Evolutionary conservation across 2,113 vertebrate species (phyloP).

Genomic region (Spilogale gracilis): DNA sequence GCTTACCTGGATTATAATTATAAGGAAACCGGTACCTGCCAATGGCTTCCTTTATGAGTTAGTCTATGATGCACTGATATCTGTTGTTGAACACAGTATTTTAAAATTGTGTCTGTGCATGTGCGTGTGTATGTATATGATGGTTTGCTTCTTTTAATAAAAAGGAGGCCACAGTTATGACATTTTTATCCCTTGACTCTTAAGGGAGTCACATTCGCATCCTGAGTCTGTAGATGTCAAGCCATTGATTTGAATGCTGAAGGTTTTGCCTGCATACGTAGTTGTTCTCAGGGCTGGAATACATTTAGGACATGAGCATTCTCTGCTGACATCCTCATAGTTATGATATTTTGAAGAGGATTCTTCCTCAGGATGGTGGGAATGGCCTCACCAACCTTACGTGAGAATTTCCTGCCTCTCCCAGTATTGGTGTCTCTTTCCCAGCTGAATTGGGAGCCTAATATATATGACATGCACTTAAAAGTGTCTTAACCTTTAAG

Average conservation of each 20-base stretch:
- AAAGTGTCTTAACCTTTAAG: neutral
- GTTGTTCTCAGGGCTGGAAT: neutral
- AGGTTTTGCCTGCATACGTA: neutral
- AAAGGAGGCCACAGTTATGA: neutral
- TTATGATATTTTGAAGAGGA: neutral
- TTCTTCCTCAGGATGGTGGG: neutral
- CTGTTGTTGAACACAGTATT: neutral
- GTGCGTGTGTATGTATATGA: neutral
- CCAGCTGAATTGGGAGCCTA: neutral
- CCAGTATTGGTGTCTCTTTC: neutral
- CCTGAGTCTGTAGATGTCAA: neutral
- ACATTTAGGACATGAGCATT: neutral
- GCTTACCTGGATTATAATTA: slow-evolving; percentile 58
- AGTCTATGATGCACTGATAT: neutral
- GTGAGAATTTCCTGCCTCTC: neutral
- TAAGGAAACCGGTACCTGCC: slow-evolving; percentile 25
- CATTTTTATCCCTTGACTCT: neutral
- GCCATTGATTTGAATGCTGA: neutral
- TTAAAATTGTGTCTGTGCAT: neutral
- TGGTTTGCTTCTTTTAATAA: slow-evolving; percentile 36
- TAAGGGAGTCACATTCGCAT: neutral
- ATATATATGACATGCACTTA: neutral
- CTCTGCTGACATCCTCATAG: neutral
- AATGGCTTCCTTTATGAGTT: neutral
- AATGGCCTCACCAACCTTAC: neutral